Evolutionary conservation across 1,140 invertebrate genomes (phyloP), one percentile per base, ranked within the genome.

Genomic region (Bombus superbus): DNA sequence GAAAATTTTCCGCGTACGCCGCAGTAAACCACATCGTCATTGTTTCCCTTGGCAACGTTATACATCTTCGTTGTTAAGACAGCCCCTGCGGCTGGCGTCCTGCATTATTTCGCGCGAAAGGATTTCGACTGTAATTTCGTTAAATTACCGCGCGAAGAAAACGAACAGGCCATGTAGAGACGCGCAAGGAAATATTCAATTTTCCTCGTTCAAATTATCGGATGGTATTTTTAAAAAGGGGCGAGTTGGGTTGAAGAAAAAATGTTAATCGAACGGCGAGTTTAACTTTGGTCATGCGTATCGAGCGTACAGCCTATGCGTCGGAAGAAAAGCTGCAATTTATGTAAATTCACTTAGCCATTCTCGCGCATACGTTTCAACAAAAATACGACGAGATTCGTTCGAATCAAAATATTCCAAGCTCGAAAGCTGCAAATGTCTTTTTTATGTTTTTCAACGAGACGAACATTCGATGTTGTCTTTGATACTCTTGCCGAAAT

Each of bases 11-110:
- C 53, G 62, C 62, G 25, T 57, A 68, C 38, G 32, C 28, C 66
- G 57, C 71, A 77, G 71, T 80, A 86, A 88, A 85, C 78, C 73
- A 81, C 71, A 59, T 59, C 85, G 77, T 75, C 75, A 73, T 82
- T 81, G 47, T 74, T 82, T 82, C 81, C 75, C 40, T 59, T 25
- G 28, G 68, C 76, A 4, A 35, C 83, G 81, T 81, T 89, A 73
- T 87, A 81, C 87, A 38, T 81, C 69, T 86, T 71, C 72, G 69
- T 89, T 47, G 62, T 6, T 64, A 35, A 81, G 72, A 59, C 68
- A 85, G 68, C 66, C 66, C 22, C 76, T 32, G 83, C 40, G 72
- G 71, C 72, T 82, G 72, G 62, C 83, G n/a, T 38, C 68, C 47
- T 73, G 76, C 42, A 44, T 53, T 62, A 72, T 59, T 72, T 59